phyloP scores from a whole-genome alignment of 2,797 vertebrate genomes.

The Phrynocephalus guinanensis region DNA sequence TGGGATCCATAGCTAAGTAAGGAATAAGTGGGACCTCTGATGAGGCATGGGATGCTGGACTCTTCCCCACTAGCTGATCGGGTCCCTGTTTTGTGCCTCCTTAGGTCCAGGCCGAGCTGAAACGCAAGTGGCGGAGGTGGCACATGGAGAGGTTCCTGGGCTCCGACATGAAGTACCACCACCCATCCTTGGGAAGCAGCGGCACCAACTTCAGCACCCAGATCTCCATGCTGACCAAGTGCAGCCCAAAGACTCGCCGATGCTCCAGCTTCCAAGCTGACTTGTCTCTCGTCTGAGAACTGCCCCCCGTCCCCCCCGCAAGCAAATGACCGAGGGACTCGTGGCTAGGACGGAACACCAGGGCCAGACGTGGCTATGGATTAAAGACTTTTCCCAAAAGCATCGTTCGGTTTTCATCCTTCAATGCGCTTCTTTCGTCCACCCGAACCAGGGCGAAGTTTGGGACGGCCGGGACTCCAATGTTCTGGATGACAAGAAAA shows the following conservation, averaged over 20 bases:
- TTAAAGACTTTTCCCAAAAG: neutral
- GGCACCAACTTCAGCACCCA: conserved; percentile 95
- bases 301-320: neutral
- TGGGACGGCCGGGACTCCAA: conserved; percentile 52
- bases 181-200: conserved; percentile 89
- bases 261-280: conserved; percentile 82
- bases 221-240: conserved; percentile 93
- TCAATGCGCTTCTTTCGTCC: conserved; percentile 21
- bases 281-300: conserved; percentile 78
- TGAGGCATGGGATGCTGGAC: too few relatives aligned
- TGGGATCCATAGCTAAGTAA: too few relatives aligned
- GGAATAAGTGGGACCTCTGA: too few relatives aligned
- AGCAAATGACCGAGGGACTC: neutral
- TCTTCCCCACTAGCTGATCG: too few relatives aligned
- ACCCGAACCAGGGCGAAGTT: conserved; percentile 42
- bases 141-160: conserved; percentile 88
- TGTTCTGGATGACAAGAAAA: conserved; percentile 4
- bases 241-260: conserved; percentile 87
- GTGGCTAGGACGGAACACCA: conserved; percentile 1
- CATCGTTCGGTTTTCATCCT: neutral
- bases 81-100: too few relatives aligned
- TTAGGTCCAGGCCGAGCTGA: conserved; percentile 95
- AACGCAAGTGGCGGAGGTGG: conserved; percentile 96
- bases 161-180: conserved; percentile 89
- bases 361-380: neutral